Percentiles rank a stretch among this genome's conserved stretches.
These are phyloP conservation scores for Henricia sp. DNA, from an alignment of 53 echinoderm and acorn worm species.

Conservation along the genomic window DNA sequence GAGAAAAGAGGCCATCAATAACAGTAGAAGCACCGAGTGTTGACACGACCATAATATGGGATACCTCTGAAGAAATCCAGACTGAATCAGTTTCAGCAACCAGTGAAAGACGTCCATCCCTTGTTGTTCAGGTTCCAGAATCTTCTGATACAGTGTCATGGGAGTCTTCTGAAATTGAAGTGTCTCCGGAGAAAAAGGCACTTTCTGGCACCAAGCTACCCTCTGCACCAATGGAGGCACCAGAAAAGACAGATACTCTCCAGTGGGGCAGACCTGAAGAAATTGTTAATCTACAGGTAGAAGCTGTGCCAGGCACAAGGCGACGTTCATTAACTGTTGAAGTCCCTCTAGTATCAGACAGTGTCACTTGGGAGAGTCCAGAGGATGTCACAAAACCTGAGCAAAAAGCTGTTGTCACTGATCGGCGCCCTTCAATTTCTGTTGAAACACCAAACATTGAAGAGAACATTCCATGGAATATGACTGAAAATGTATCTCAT, in stretches of 20 bases:
- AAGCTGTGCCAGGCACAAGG: slow-evolving; percentile 25
- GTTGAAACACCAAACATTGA: slow-evolving; percentile 23
- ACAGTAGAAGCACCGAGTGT: slow-evolving; percentile 31
- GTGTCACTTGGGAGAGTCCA: slow-evolving; percentile 45
- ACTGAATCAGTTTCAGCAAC: slow-evolving; percentile 3
- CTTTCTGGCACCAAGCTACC: slow-evolving; percentile 62
- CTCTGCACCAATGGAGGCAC: slow-evolving; percentile 53
- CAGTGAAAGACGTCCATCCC: slow-evolving; percentile 28
- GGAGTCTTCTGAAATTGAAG: slow-evolving; percentile 12
- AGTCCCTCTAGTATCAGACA: slow-evolving; percentile 31
- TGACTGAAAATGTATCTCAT: slow-evolving; percentile 12
- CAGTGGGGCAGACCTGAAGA: slow-evolving; percentile 51
- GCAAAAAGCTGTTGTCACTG: neutral
- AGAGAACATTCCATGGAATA: slow-evolving; percentile 31
- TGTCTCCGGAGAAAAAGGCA: slow-evolving; percentile 44
- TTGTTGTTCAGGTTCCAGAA: slow-evolving; percentile 45
- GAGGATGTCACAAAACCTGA: slow-evolving; percentile 15
- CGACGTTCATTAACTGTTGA: slow-evolving; percentile 21
- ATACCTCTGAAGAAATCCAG: slow-evolving; percentile 29
- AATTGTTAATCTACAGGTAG: slow-evolving; percentile 18
- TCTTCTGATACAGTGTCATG: slow-evolving; percentile 24
- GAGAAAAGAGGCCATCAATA: slow-evolving; percentile 48
- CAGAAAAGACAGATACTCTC: slow-evolving; percentile 58
- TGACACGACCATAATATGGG: neutral
- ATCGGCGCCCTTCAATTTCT: slow-evolving; percentile 13